These are phyloP conservation scores for Parapsyche elsis DNA, from an alignment of 1,140 invertebrate genomes.

Conservation along the genomic window DNA sequence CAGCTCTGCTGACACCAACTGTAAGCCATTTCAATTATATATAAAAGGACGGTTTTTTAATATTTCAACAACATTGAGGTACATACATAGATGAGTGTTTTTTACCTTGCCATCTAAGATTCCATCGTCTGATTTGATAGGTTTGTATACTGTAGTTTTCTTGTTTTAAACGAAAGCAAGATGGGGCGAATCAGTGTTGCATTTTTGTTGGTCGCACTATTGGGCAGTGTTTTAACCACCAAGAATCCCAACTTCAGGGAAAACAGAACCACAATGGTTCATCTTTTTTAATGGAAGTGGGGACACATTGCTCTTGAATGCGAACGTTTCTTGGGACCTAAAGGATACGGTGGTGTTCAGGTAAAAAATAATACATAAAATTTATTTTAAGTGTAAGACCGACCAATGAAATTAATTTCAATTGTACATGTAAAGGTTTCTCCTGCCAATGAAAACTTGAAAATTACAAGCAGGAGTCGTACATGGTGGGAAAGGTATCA, in stretches of 20 bases:
- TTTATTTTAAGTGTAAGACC: conserved; percentile 1
- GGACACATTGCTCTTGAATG: conserved; percentile 71
- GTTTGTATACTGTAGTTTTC: neutral
- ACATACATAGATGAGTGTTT: too few relatives aligned
- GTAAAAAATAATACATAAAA: conserved; percentile 60
- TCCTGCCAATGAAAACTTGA: conserved; percentile 68
- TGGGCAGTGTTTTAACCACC: conserved; percentile 47
- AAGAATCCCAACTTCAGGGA: conserved; percentile 59
- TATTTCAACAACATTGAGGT: too few relatives aligned
- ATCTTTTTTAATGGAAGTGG: conserved; percentile 80
- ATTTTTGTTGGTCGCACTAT: conserved; percentile 36
- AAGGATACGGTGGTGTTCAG: conserved; percentile 74
- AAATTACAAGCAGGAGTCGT: conserved; percentile 61
- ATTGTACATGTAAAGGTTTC: conserved; percentile 61
- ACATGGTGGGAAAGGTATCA: conserved; percentile 88
- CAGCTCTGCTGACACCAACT: too few relatives aligned
- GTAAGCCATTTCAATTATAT: too few relatives aligned
- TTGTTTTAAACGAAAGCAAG: neutral
- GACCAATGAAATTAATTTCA: conserved; percentile 18
- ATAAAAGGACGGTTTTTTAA: too few relatives aligned
- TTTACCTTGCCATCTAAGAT: conserved; percentile 59
- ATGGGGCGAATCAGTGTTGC: conserved; percentile 30
- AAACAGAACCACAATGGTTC: conserved; percentile 67
- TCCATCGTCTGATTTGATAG: neutral
- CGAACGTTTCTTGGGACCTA: too few relatives aligned